These are phyloP conservation scores for Meda fulgida DNA, from an alignment of 2,797 vertebrate species.

Conservation along the genomic window DNA sequence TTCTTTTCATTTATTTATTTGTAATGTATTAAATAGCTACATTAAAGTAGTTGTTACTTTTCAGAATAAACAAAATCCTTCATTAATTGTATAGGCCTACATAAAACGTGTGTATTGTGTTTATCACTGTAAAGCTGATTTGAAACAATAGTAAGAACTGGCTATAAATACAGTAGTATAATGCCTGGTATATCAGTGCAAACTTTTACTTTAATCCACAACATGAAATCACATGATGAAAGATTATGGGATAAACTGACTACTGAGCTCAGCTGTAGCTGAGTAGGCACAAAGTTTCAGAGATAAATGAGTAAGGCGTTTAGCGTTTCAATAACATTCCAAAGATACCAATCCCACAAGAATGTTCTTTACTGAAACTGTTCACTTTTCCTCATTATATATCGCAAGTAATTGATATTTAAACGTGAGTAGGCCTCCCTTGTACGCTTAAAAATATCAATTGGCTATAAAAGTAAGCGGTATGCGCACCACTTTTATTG, in stretches of 20 bases:
- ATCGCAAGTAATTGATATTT: not conserved
- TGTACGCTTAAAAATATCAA: not conserved
- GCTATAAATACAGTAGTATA: not conserved
- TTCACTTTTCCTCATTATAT: slow-evolving; percentile 28
- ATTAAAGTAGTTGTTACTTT: not conserved
- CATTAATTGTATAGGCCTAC: not conserved
- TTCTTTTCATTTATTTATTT: not conserved
- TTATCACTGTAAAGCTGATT: not conserved
- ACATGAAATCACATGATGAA: not conserved
- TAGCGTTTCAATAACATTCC: slow-evolving; percentile 78
- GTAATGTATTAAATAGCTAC: no score
- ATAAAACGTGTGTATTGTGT: not conserved
- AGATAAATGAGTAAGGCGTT: slow-evolving; percentile 62
- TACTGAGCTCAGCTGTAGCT: slow-evolving; percentile 8
- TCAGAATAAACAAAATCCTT: not conserved
- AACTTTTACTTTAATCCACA: not conserved
- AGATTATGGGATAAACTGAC: not conserved
- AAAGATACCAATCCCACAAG: slow-evolving; percentile 66
- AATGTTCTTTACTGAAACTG: slow-evolving; percentile 41
- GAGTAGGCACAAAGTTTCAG: slow-evolving; percentile 45
- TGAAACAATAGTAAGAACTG: not conserved
- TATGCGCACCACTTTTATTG: not conserved
- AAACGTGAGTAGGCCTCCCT: not conserved
- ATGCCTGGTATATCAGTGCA: not conserved
- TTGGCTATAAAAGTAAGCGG: not conserved